Conservation (phyloP, 2,113 vertebrate species). For the human (Homo sapiens) region DNA sequence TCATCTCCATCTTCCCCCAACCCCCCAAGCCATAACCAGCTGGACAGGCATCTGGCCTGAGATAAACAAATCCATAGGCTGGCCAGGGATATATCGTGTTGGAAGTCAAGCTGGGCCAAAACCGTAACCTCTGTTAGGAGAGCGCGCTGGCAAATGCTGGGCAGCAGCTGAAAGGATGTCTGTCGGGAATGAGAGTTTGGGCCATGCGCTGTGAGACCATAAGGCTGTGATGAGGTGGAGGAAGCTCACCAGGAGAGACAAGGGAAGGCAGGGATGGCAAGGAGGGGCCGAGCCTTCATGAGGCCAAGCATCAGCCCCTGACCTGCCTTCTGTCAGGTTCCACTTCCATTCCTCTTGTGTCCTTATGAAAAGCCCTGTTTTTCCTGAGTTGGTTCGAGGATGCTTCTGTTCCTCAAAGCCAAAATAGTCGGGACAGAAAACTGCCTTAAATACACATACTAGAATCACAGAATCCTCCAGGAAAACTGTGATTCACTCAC, state of each 20-base stretch:
- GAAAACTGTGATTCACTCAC: not conserved
- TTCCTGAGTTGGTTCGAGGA: not conserved
- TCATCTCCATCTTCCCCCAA: not conserved
- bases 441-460: not conserved
- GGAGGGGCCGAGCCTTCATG: fast-evolving
- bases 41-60: not conserved
- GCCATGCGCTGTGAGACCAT: not conserved
- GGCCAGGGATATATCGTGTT: not conserved
- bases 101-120: not conserved
- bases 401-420: not conserved
- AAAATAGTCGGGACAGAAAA: not conserved
- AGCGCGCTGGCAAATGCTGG: not conserved
- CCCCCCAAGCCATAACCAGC: too few relatives aligned
- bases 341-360: not conserved
- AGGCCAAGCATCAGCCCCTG: fast-evolving
- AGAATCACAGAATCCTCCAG: not conserved
- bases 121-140: not conserved
- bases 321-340: not conserved
- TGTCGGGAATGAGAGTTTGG: not conserved
- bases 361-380: not conserved
- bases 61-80: not conserved
- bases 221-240: not conserved
- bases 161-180: not conserved
- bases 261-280: too few relatives aligned
- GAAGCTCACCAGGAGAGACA: not conserved